A percentile compares a stretch with the other conserved stretches of the same genome.
These are phyloP conservation scores for Agonum fuliginosum DNA, from an alignment of 2,888 invertebrate species.

Conservation along the genomic window DNA sequence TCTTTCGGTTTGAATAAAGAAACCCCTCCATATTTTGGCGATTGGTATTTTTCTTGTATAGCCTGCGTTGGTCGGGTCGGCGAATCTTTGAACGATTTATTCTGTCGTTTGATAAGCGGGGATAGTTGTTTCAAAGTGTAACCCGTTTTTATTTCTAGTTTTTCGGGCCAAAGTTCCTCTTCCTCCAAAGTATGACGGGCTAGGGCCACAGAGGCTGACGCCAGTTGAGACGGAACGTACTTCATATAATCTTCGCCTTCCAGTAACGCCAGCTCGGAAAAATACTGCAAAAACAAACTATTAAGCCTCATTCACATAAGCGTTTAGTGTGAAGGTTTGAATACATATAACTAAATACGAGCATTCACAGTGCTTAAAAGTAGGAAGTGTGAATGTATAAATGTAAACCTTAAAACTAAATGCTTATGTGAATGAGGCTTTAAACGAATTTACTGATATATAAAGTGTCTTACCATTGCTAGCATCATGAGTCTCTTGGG, in stretches of 20 bases:
- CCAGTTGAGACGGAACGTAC: conserved; percentile 70
- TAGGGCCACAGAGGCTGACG: conserved; percentile 68
- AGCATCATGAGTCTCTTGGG: conserved; percentile 66
- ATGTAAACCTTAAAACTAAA: too few species aligned
- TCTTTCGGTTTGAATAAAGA: conserved; percentile 66
- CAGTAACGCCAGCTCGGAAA: conserved; percentile 69
- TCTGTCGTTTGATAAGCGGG: conserved; percentile 74
- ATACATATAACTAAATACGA: too few species aligned
- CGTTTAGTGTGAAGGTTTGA: too few species aligned
- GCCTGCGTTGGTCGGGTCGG: conserved; percentile 74
- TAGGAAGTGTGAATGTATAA: background rate
- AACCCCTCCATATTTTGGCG: conserved; percentile 66
- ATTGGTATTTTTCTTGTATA: conserved; percentile 76
- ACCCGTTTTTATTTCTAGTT: conserved; percentile 71
- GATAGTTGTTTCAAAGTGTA: conserved; percentile 74
- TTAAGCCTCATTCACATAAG: too few species aligned
- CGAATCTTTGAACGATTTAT: conserved; percentile 73
- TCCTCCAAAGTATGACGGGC: conserved; percentile 69
- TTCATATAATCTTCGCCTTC: conserved; percentile 69
- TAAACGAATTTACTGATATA: too few species aligned
- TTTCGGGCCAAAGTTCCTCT: conserved; percentile 70
- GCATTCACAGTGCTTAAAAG: background rate
- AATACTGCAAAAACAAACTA: conserved; percentile 64
- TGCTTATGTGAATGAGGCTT: too few species aligned
- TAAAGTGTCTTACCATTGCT: conserved; percentile 67